These are phyloP conservation scores for Lepus americanus DNA, from an alignment of 2,113 vertebrate genomes.

Conservation along the genomic window DNA sequence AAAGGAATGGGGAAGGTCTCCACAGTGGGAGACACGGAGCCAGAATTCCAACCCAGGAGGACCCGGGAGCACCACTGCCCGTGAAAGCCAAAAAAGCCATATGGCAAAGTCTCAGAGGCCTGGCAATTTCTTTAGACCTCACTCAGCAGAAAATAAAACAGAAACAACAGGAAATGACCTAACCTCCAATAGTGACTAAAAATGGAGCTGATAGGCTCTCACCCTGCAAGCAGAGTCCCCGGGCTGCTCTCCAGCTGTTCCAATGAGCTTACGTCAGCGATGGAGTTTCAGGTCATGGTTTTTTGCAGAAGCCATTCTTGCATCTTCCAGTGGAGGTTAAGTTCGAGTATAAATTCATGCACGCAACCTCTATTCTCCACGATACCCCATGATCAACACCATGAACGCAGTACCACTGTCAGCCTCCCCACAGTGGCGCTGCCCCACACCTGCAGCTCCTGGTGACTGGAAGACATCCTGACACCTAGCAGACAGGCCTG, in stretches of 20 bases:
- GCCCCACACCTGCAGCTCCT: background rate
- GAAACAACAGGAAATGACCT: background rate
- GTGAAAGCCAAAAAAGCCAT: background rate
- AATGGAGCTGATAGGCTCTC: background rate
- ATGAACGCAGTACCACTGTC: background rate
- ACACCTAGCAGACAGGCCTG: background rate
- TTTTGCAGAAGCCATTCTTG: background rate
- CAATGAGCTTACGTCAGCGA: background rate
- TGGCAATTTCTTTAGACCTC: background rate
- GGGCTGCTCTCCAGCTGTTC: background rate
- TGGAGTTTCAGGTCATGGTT: background rate
- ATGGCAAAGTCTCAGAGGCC: background rate
- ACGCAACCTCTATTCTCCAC: background rate
- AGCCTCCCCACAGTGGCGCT: accelerated
- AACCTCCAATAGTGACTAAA: background rate
- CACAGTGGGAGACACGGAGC: background rate
- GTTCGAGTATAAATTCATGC: background rate
- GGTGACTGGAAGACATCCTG: background rate
- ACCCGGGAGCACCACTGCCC: background rate
- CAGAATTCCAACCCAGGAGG: background rate
- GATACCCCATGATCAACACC: background rate
- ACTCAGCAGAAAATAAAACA: background rate
- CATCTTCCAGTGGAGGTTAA: background rate
- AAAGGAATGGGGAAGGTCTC: constrained; percentile 9
- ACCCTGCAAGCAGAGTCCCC: background rate